These are phyloP conservation scores for Donacobius atricapilla DNA, from an alignment of 2,113 vertebrate genomes.

Conservation along the genomic window DNA sequence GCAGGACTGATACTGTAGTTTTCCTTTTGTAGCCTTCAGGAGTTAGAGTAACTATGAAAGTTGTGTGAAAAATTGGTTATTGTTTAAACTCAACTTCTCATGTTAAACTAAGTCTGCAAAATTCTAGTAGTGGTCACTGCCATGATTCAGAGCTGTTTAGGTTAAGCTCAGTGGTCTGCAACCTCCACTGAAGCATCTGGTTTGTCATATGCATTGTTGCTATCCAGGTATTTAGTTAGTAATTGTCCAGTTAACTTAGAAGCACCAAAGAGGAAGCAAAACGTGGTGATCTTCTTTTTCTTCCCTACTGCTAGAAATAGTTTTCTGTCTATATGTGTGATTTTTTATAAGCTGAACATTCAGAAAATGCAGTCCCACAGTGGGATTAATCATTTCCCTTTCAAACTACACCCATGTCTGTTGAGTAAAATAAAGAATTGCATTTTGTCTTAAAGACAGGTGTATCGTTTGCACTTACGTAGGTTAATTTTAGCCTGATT, in stretches of 20 bases:
- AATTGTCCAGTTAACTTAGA: not conserved
- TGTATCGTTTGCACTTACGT: not conserved
- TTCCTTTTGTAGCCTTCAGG: not conserved
- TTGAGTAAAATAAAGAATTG: not conserved
- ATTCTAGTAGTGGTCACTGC: not conserved
- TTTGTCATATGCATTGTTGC: not conserved
- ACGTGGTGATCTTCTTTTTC: not conserved
- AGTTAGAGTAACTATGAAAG: not conserved
- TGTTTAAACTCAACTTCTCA: not conserved
- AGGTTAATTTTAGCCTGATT: conserved; percentile 28
- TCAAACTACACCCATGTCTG: not conserved
- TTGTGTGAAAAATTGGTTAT: not conserved
- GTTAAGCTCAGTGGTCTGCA: not conserved
- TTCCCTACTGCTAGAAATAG: not conserved
- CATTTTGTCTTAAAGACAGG: not conserved
- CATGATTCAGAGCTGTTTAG: not conserved
- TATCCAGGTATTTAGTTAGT: not conserved
- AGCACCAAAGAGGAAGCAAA: not conserved
- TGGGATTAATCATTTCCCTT: not conserved
- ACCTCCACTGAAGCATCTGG: not conserved
- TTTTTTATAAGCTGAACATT: not conserved
- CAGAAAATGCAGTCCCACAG: not conserved
- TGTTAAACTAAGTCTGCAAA: not conserved
- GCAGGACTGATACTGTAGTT: not conserved
- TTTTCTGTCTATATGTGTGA: not conserved